Base-by-base conservation (phyloP, 2,888 invertebrate species). In the Eupithecia insigniata region DNA sequence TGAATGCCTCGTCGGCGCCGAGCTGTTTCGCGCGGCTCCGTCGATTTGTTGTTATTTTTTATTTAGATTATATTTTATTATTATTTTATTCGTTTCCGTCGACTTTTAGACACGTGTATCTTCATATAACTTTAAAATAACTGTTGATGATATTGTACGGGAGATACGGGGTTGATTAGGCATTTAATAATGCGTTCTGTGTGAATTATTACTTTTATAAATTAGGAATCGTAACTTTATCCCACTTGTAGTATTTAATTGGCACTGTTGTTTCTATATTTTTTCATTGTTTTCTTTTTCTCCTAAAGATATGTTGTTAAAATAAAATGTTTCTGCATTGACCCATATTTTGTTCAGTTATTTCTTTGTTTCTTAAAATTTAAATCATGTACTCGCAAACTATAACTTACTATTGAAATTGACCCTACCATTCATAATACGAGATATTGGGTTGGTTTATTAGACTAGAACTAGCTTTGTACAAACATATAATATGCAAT, bases 241-340 rank as follows among this genome's bases (percentile, higher is more conserved):
- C 82, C 83, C 85, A 86, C 85, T 84, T 84, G 85, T 89, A 88
- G 84, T 84, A 84, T 84, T 83, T 90, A 89, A 91, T 93, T 90
- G 92, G 92, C 93, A 92, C 91, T 93, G 93, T 93, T 93, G 89
- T 91, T 89, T 86, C 89, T 88, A 85, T 91, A 87, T 90, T 87
- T 76, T 51, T 87, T 88, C 81, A 84, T 89, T 89, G 84, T 85
- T 90, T 89, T 89, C 81, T 82, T 87, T 82, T 89, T 86, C 84
- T 88, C 87, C 85, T 85, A 84, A 82, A 84, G 87, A 87, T 86
- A 86, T 89, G 89, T 92, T 93, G 88, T 92, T 90, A 86, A 89
- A 88, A 88, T 91, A 92, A 92, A 93, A 90, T 84, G 89, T 91
- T 92, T 90, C 87, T 87, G 86, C 83, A 89, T 89, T 89, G 89